Evolutionary conservation across 2,113 vertebrate species (phyloP).

Genomic region (Antechinus flavipes): DNA sequence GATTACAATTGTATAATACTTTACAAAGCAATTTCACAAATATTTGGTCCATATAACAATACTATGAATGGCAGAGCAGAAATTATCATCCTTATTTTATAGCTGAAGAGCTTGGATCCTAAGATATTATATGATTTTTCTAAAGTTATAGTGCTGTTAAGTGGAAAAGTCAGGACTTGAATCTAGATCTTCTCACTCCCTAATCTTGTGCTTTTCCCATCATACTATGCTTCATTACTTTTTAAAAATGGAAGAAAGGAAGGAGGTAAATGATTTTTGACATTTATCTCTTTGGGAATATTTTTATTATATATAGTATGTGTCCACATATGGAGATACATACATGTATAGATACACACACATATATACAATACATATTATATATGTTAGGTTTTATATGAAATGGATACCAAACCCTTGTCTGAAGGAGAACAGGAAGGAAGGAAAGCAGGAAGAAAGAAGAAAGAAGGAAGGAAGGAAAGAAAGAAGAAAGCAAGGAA

Average conservation of each 20-base stretch:
- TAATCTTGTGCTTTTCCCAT: neutral
- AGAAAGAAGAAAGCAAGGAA: neutral
- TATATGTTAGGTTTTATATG: neutral
- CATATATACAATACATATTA: neutral
- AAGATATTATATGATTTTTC: neutral
- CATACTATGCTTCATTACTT: neutral
- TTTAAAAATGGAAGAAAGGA: too few species aligned
- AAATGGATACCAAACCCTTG: neutral
- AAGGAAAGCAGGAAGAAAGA: too few species aligned
- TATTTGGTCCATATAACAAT: neutral
- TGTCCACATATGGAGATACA: too few species aligned
- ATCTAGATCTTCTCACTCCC: neutral
- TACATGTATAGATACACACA: too few species aligned
- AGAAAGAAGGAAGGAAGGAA: neutral
- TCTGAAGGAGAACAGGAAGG: neutral
- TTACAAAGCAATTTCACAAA: neutral
- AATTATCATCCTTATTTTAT: neutral
- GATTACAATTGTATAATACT: neutral
- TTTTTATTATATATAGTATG: neutral
- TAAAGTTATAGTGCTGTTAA: neutral
- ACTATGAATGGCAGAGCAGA: neutral
- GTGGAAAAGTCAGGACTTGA: neutral
- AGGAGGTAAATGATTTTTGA: neutral
- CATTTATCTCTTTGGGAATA: neutral
- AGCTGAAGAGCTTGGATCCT: neutral